Evolutionary conservation across 2,113 vertebrate genomes (phyloP).

Genomic region (Lagopus muta): DNA sequence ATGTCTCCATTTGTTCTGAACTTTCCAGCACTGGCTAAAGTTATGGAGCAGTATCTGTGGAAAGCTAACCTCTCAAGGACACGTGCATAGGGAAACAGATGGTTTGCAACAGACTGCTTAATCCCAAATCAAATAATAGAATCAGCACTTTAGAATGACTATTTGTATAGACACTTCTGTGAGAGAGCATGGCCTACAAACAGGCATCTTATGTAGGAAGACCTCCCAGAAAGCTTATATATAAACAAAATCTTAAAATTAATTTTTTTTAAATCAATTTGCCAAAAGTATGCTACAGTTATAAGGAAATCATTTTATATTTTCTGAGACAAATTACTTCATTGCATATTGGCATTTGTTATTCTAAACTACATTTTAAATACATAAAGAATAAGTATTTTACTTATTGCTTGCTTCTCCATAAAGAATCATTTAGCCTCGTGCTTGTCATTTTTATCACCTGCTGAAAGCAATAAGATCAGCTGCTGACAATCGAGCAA

Average conservation of each 20-base stretch:
- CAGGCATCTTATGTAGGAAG: constrained; percentile 60
- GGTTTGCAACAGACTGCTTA: constrained; percentile 84
- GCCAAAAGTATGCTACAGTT: neutral
- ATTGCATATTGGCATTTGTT: neutral
- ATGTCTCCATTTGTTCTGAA: constrained; percentile 80
- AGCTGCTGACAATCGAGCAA: neutral
- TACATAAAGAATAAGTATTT: neutral
- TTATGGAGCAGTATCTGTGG: constrained; percentile 76
- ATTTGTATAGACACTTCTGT: constrained; percentile 80
- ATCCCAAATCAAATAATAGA: constrained; percentile 86
- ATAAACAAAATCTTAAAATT: neutral
- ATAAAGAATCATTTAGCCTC: neutral
- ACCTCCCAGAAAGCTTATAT: constrained; percentile 3
- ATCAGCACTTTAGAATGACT: constrained; percentile 81
- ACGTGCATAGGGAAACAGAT: constrained; percentile 80
- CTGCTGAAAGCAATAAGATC: neutral
- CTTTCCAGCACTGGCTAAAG: constrained; percentile 75
- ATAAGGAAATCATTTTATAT: neutral
- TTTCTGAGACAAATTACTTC: neutral
- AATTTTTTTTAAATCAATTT: neutral
- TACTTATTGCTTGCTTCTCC: neutral
- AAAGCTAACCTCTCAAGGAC: constrained; percentile 85
- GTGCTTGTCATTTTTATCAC: neutral
- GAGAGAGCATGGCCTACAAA: constrained; percentile 61
- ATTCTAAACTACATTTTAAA: neutral